phyloP scores from a whole-genome alignment of 2,797 vertebrate genomes.

The Cottoperca gobio region DNA sequence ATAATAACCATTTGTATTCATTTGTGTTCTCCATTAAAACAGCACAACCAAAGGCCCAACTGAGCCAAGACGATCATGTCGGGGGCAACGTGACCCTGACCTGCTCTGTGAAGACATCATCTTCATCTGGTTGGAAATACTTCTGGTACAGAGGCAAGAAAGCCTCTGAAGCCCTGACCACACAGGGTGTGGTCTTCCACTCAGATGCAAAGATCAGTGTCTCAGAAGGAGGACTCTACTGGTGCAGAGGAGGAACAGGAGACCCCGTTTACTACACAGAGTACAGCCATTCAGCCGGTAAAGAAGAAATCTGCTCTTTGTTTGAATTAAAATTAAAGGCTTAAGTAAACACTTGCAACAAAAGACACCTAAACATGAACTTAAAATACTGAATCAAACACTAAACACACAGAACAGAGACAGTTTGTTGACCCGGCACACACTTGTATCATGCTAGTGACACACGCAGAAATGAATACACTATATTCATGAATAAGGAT shows the following conservation, averaged over 20 bases:
- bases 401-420: too few relatives aligned
- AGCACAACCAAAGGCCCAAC: background rate
- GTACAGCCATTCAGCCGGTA: background rate
- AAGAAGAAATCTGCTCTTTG: too few relatives aligned
- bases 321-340: too few relatives aligned
- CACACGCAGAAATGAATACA: too few relatives aligned
- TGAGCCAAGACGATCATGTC: fast-evolving
- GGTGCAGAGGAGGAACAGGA: constrained; percentile 41
- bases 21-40: background rate
- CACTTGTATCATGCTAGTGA: too few relatives aligned
- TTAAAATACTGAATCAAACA: too few relatives aligned
- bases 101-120: constrained; percentile 19
- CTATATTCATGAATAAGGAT: too few relatives aligned
- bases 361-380: too few relatives aligned
- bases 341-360: too few relatives aligned
- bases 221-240: constrained; percentile 3
- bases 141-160: constrained; percentile 31
- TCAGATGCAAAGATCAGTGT: background rate
- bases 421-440: too few relatives aligned
- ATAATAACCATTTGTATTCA: background rate
- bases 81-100: constrained; percentile 15
- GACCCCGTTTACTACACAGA: background rate
- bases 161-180: background rate
- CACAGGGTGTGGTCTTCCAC: background rate
- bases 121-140: constrained; percentile 29